Evolutionary conservation across 1,140 invertebrate species (phyloP).

Genomic region (Thalassaphorura encarpata): DNA sequence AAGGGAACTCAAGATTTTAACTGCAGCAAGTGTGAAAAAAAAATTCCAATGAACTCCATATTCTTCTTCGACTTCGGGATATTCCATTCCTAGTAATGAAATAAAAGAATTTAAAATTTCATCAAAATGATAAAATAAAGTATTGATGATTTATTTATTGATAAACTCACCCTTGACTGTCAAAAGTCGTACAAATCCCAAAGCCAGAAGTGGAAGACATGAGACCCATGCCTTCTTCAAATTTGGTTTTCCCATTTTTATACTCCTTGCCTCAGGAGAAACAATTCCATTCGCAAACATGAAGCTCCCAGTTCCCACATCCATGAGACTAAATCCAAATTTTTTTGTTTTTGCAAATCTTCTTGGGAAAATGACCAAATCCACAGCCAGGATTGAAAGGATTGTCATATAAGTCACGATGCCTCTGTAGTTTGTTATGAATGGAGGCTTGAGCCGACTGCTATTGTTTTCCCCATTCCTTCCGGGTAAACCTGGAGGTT

Average conservation of each 20-base stretch:
- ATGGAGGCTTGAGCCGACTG: constrained; percentile 35
- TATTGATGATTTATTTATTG: not conserved
- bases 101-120: no score
- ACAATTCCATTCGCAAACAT: constrained; percentile 76
- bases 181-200: constrained; percentile 57
- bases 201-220: constrained; percentile 46
- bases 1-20: constrained; percentile 59
- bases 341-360: constrained; percentile 74
- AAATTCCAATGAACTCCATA: constrained; percentile 98
- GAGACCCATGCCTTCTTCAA: constrained; percentile 31
- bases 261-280: constrained; percentile 48
- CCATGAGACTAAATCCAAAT: constrained; percentile 87
- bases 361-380: constrained; percentile 77
- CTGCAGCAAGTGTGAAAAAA: constrained; percentile 77
- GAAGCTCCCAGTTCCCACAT: constrained; percentile 83
- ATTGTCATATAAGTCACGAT: constrained; percentile 62
- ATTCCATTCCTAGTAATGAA: constrained; percentile 57
- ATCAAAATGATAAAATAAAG: constrained; percentile 45
- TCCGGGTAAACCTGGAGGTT: not conserved
- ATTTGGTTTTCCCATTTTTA: constrained; percentile 30
- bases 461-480: not conserved
- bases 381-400: constrained; percentile 81
- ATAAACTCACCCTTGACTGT: constrained; percentile 36
- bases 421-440: constrained; percentile 56
- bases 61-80: constrained; percentile 77